These are phyloP conservation scores for Dasyurus viverrinus DNA, from an alignment of 2,113 vertebrate species.

Conservation along the genomic window DNA sequence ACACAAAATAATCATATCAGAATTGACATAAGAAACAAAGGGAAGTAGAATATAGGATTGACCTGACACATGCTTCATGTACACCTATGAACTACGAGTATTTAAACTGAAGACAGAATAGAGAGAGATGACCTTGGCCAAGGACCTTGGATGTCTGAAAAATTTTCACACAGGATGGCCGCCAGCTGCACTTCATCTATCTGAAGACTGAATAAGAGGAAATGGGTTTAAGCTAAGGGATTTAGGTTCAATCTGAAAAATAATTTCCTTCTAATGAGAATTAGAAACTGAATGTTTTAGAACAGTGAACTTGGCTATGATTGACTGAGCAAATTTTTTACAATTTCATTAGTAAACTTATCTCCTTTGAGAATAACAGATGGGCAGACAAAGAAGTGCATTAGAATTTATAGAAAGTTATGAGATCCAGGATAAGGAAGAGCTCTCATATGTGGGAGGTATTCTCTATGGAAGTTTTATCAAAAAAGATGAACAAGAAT, in stretches of 20 bases:
- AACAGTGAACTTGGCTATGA: not conserved
- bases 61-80: not conserved
- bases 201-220: not conserved
- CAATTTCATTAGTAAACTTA: not conserved
- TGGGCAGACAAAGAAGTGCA: not conserved
- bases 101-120: not conserved
- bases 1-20: not conserved
- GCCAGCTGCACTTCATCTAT: not conserved
- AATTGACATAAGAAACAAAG: not conserved
- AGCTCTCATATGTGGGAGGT: not conserved
- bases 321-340: not conserved
- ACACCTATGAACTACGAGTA: not conserved
- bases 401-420: not conserved
- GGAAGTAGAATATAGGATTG: not conserved
- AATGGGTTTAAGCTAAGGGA: not conserved
- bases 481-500: not conserved
- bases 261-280: conserved; percentile 5
- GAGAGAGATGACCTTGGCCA: not conserved
- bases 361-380: not conserved
- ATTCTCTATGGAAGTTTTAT: not conserved
- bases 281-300: not conserved
- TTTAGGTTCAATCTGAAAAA: not conserved
- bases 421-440: not conserved
- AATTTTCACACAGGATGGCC: not conserved
- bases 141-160: not conserved